Conservation (phyloP, 2,888 invertebrate genomes). For the Drosophila heteroneura region DNA sequence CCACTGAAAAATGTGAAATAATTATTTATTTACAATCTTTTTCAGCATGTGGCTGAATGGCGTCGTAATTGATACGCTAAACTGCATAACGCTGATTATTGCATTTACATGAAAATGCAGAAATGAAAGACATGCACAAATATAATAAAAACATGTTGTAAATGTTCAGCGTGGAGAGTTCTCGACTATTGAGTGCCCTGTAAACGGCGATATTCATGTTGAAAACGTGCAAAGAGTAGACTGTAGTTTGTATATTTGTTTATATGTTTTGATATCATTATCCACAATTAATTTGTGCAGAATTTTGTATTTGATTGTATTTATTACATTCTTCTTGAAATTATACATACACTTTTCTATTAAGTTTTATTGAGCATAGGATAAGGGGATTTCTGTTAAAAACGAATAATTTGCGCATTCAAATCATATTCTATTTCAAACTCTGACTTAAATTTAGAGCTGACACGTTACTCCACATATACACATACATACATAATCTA, state of each 20-base stretch:
- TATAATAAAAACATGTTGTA: neutral
- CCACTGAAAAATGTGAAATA: conserved; percentile 47
- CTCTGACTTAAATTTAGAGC: neutral
- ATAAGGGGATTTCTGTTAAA: neutral
- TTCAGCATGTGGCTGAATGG: conserved; percentile 47
- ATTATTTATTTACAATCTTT: conserved; percentile 68
- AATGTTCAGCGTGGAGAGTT: neutral
- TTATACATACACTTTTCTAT: neutral
- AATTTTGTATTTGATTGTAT: neutral
- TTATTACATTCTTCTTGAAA: neutral
- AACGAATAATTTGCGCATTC: conserved; percentile 17
- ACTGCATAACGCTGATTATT: conserved; percentile 77
- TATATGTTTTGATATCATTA: too few species aligned
- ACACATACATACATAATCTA: neutral
- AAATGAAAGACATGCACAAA: conserved; percentile 44
- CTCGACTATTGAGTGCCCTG: conserved; percentile 2
- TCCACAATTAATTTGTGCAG: neutral
- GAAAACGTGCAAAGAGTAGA: neutral
- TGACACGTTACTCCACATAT: neutral
- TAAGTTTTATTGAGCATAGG: neutral
- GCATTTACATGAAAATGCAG: conserved; percentile 67
- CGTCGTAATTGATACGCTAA: conserved; percentile 78
- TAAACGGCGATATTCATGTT: neutral
- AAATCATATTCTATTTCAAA: conserved; percentile 4
- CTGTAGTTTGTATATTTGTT: neutral